Base-by-base conservation (phyloP, 2,797 vertebrate species). In the Onychomys arenicola region DNA sequence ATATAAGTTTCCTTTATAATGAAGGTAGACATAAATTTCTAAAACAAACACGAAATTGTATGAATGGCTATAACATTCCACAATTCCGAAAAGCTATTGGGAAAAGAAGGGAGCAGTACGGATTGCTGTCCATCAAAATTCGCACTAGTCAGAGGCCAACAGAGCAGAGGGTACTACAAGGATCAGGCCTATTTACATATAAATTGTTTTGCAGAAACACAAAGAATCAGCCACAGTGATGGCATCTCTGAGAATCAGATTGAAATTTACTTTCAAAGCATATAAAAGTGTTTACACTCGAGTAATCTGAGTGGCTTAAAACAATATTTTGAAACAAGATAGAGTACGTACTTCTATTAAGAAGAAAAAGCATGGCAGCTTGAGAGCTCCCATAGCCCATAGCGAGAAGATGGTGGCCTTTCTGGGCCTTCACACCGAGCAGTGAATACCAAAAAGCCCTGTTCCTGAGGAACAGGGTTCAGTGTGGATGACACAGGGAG, bases 161-260 rank as follows among this genome's bases (percentile, higher is more conserved):
- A 46, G 77, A 86, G 96, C 89, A 17, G 21, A 1, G n/a, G 57
- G 83, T 82, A 55, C 86, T 43, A 21, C 0, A n/a, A 46, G 75
- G 27, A 93, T 55, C 8, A 29, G 67, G 85, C 0, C 0, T 93
- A 97, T 97, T 98, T 97, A 96, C 96, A 98, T 97, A 97, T 94
- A 98, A 97, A 97, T 95, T 96, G 92, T 97, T 97, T 96, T 82
- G 55, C 93, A 96, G 95, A 95, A 96, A 97, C 0, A 0, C 76
- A 55, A 95, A 82, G 90, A 84, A 87, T 95, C 75, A 91, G 67
- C 27, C 67, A 55, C 43, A 57, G 59, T 29, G 84, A 90, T 91
- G 57, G 27, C 29, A 29, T 93, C 90, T 81, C 73, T 65, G 71
- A 95, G 73, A 88, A 93, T 93, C n/a, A 73, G 49, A 88, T 37